A percentile compares a stretch with the other conserved stretches of the same genome.
Conservation (phyloP, 2,113 vertebrate genomes). For the Lagopus muta region DNA sequence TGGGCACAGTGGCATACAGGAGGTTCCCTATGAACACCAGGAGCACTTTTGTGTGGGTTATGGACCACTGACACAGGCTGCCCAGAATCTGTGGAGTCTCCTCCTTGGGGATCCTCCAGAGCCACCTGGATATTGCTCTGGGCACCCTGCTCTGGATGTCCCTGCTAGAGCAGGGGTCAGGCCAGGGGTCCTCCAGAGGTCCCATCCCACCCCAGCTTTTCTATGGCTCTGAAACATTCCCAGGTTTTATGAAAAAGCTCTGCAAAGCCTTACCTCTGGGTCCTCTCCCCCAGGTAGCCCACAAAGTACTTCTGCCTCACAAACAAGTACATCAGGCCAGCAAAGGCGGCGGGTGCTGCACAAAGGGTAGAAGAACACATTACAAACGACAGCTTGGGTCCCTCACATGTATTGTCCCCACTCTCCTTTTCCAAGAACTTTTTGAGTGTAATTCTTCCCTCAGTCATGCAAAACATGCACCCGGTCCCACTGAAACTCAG, state of each 20-base stretch:
- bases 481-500: not conserved
- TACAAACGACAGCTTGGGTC: not conserved
- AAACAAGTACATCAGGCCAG: conserved; percentile 91
- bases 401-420: fast-evolving
- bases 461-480: not conserved
- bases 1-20: not conserved
- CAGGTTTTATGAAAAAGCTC: not conserved
- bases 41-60: not conserved
- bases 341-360: conserved; percentile 90
- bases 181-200: not conserved
- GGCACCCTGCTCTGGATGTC: not conserved
- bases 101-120: not conserved
- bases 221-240: not conserved
- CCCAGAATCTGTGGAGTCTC: not conserved
- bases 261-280: conserved; percentile 84
- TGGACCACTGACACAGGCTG: not conserved
- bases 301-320: conserved; percentile 96
- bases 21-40: not conserved
- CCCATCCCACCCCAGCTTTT: not conserved
- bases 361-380: not conserved
- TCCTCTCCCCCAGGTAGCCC: conserved; percentile 92
- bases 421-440: not conserved
- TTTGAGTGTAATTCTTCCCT: not conserved
- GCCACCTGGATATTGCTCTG: not conserved
- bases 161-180: not conserved